Conservation (phyloP, 2,888 invertebrate species). For the Clitarchus hookeri region DNA sequence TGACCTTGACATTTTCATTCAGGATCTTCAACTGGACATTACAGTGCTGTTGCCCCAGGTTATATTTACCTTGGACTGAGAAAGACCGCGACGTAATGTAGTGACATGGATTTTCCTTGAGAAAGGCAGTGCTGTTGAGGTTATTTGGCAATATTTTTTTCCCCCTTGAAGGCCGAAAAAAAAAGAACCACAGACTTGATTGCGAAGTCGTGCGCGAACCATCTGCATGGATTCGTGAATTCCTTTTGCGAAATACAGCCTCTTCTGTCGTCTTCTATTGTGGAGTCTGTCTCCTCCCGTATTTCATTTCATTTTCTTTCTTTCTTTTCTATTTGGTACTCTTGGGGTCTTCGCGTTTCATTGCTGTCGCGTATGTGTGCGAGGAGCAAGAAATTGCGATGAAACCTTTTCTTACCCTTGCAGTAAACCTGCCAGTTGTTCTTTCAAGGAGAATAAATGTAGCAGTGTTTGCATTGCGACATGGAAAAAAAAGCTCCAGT, state of each 20-base stretch:
- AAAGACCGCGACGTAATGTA: too few species aligned
- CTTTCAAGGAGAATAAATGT: too few species aligned
- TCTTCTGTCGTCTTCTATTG: neutral
- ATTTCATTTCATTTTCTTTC: neutral
- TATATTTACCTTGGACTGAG: too few species aligned
- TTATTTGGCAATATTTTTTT: too few species aligned
- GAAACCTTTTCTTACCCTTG: conserved; percentile 1
- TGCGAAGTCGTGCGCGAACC: neutral
- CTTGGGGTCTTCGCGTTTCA: neutral
- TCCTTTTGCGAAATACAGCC: neutral
- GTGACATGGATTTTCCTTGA: too few species aligned
- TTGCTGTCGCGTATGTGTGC: neutral
- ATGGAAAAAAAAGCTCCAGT: too few species aligned
- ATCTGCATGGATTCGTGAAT: neutral
- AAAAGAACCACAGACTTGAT: neutral
- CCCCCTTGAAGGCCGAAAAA: neutral
- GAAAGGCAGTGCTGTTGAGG: too few species aligned
- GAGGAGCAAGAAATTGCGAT: neutral
- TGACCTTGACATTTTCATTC: too few species aligned
- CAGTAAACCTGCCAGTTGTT: neutral
- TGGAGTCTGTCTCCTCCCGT: neutral
- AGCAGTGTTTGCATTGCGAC: too few species aligned
- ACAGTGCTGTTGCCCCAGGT: too few species aligned
- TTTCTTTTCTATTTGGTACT: neutral
- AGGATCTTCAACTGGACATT: too few species aligned